Base-by-base conservation (phyloP, 2,113 vertebrate species). In the Physeter macrocephalus region DNA sequence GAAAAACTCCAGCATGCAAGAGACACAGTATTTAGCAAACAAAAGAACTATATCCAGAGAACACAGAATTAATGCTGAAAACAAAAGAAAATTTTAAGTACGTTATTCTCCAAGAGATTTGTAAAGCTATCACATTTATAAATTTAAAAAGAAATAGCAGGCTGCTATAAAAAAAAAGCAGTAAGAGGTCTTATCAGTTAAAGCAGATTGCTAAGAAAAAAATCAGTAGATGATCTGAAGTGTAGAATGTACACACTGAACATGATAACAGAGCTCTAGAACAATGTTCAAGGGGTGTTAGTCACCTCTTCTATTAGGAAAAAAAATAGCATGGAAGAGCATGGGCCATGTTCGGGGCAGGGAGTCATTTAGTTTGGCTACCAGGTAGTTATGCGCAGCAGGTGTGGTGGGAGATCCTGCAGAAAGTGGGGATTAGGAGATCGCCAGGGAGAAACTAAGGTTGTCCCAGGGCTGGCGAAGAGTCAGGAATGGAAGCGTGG, bases 61-160 rank as follows among this genome's bases (percentile, higher is more conserved):
- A 69, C 61, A 92, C 36, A 59, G 46, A 80, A 46, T 43, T 29
- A 94, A 94, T 25, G 75, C 39, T 20, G 61, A 71, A 61, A 72
- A 81, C 85, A 88, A 82, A 95, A 84, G 81, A 77, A 92, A 85
- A 87, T 3, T 82, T 89, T 43, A 64, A 94, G 27, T 74, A 15
- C 0, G 8, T 89, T 34, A 77, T 88, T 61, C 34, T 95, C 72
- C 20, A 72, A 94, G 77, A 94, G 39, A 82, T 41, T 78, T 91
- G 17, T 27, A 85, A 93, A 94, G 64, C 49, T 64, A 66, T 75
- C 36, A 69, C 29, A 77, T 87, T 91, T 49, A 91, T 64, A 85
- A 57, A 90, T 75, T 92, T 88, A 61, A 71, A 92, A 95, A 91
- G 49, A 89, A 92, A 89, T 43, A 92, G 17, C 5, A 46, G 43